These are phyloP conservation scores for Paramormyrops kingsleyae DNA, from an alignment of 2,113 vertebrate genomes.

Conservation along the genomic window DNA sequence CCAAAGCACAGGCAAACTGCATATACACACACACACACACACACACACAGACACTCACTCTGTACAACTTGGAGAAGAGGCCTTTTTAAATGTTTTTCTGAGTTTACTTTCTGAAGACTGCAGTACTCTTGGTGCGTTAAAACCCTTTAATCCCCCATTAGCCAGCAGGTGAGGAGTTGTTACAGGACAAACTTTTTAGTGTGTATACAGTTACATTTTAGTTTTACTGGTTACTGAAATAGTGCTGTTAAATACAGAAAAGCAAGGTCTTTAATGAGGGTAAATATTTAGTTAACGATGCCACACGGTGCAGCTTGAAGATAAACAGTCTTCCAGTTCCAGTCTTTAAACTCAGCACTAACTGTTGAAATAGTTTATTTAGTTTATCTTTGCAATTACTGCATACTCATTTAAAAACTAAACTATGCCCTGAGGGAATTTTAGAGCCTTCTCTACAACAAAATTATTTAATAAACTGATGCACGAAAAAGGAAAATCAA, in stretches of 20 bases:
- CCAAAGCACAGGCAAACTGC: not conserved
- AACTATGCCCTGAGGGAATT: constrained; percentile 17
- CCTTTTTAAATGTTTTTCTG: not conserved
- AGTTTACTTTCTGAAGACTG: not conserved
- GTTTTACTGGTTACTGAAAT: not conserved
- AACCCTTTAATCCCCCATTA: not conserved
- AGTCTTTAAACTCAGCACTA: constrained; percentile 30
- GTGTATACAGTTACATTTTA: not conserved
- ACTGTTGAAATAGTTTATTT: constrained; percentile 33
- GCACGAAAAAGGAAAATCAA: constrained; percentile 15
- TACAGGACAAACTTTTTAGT: not conserved
- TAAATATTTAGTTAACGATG: constrained; percentile 26
- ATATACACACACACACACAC: not conserved
- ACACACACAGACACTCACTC: not conserved
- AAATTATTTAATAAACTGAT: constrained; percentile 20
- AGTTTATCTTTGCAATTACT: constrained; percentile 40
- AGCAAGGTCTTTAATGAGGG: constrained; percentile 18
- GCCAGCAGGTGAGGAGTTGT: not conserved
- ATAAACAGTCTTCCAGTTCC: constrained; percentile 39
- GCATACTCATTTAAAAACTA: constrained; percentile 28
- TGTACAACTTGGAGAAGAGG: not conserved
- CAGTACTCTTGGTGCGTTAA: not conserved
- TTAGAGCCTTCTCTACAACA: constrained; percentile 34
- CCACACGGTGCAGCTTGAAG: constrained; percentile 28
- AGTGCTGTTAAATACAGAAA: constrained; percentile 16